These are phyloP conservation scores for Lepilemur septentrionalis DNA, from an alignment of 2,797 vertebrate species.

Conservation along the genomic window DNA sequence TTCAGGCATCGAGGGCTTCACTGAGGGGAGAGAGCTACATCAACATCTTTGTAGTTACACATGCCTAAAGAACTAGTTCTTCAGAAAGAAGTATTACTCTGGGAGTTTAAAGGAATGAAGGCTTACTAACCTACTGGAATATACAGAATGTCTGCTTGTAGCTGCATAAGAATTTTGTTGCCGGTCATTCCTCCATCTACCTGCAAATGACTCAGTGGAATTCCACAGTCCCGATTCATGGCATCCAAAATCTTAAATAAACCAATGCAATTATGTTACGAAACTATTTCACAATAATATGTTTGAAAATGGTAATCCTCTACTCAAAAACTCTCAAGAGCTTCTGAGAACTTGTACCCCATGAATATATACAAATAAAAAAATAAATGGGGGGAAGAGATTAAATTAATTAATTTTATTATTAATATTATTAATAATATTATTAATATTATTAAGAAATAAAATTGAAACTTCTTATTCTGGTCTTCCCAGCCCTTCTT, in stretches of 20 bases:
- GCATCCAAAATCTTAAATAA: conserved; percentile 93
- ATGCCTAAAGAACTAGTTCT: not conserved
- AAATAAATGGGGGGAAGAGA: not conserved
- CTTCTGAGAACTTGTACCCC: not conserved
- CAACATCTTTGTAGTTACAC: not conserved
- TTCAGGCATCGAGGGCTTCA: conserved; percentile 98
- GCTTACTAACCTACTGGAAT: conserved; percentile 94
- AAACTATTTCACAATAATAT: not conserved
- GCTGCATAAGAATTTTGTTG: conserved; percentile 96
- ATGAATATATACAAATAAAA: not conserved
- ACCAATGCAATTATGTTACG: conserved; percentile 21
- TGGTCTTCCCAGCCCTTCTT: not conserved
- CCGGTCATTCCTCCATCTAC: conserved; percentile 98
- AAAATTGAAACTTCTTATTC: not conserved
- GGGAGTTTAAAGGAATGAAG: not conserved
- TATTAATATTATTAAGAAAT: no score
- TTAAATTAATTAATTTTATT: no score
- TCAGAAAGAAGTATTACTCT: not conserved
- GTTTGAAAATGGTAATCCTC: not conserved
- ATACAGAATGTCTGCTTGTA: conserved; percentile 97
- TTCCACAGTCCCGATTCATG: conserved; percentile 97
- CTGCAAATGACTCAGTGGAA: conserved; percentile 94
- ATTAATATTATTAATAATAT: no score
- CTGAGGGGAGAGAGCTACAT: conserved; percentile 81
- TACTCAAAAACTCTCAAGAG: not conserved